These are phyloP conservation scores for Chloebia gouldiae DNA, from an alignment of 2,113 vertebrate species.

Conservation along the genomic window DNA sequence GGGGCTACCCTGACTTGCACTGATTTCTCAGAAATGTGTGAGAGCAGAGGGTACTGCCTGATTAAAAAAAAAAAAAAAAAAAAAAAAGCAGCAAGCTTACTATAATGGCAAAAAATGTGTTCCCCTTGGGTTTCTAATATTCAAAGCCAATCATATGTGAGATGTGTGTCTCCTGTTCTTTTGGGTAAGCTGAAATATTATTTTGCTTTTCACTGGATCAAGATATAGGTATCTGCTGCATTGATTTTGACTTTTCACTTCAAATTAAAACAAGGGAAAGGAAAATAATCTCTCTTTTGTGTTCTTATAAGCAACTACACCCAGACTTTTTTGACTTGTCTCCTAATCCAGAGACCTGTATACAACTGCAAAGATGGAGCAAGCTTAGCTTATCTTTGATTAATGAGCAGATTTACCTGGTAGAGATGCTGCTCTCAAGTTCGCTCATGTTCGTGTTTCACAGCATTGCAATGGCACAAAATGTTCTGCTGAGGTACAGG, in stretches of 20 bases:
- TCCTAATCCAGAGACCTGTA: not conserved
- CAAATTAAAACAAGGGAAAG: not conserved
- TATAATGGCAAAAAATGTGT: not conserved
- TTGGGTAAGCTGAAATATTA: not conserved
- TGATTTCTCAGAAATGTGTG: not conserved
- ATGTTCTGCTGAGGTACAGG: not conserved
- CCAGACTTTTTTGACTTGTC: not conserved
- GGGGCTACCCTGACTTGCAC: not conserved
- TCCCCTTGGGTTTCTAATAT: not conserved
- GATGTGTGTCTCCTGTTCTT: not conserved
- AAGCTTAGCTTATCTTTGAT: not conserved
- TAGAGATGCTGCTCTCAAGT: not conserved
- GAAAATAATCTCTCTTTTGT: not conserved
- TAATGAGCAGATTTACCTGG: not conserved
- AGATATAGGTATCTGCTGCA: not conserved
- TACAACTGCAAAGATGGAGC: not conserved
- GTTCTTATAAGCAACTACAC: not conserved
- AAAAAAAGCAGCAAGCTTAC: too few relatives aligned
- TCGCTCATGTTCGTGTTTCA: not conserved
- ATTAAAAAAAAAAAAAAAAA: not conserved
- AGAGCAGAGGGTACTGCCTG: not conserved
- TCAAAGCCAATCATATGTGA: not conserved
- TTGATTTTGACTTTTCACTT: not conserved
- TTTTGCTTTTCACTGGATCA: not conserved
- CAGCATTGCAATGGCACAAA: not conserved